These are phyloP conservation scores for Artemisiospiza belli DNA, from an alignment of 2,113 vertebrate genomes.

Conservation along the genomic window DNA sequence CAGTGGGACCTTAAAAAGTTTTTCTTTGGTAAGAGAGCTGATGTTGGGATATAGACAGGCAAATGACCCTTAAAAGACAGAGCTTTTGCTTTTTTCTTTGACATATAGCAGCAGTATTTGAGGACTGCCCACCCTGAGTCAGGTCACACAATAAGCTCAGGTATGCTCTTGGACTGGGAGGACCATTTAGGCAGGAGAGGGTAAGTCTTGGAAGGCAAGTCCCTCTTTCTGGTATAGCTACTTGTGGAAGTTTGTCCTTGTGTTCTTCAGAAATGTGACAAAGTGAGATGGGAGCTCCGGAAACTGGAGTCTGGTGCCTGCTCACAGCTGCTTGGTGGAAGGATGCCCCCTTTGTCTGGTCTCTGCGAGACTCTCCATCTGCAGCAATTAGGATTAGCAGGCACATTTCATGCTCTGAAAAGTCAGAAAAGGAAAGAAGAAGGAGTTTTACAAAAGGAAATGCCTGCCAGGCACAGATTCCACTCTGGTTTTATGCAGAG, in stretches of 20 bases:
- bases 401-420: slow-evolving; percentile 74
- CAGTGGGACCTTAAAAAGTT: neutral
- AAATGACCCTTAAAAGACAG: neutral
- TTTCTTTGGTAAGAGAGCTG: neutral
- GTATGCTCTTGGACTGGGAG: neutral
- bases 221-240: neutral
- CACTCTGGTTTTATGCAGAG: slow-evolving; percentile 37
- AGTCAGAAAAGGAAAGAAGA: slow-evolving; percentile 63
- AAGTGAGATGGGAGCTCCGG: neutral
- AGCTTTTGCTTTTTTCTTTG: neutral
- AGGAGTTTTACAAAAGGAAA: slow-evolving; percentile 44
- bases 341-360: slow-evolving; percentile 27
- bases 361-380: slow-evolving; percentile 2
- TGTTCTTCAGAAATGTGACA: neutral
- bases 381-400: slow-evolving; percentile 62
- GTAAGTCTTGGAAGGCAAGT: neutral
- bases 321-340: slow-evolving; percentile 8
- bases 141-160: neutral
- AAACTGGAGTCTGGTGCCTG: neutral
- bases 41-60: neutral
- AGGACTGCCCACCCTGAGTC: neutral
- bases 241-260: neutral
- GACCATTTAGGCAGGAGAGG: neutral
- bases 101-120: neutral
- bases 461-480: slow-evolving; percentile 60